phyloP scores from a whole-genome alignment of 2,888 invertebrate species.

The Pterostichus niger region DNA sequence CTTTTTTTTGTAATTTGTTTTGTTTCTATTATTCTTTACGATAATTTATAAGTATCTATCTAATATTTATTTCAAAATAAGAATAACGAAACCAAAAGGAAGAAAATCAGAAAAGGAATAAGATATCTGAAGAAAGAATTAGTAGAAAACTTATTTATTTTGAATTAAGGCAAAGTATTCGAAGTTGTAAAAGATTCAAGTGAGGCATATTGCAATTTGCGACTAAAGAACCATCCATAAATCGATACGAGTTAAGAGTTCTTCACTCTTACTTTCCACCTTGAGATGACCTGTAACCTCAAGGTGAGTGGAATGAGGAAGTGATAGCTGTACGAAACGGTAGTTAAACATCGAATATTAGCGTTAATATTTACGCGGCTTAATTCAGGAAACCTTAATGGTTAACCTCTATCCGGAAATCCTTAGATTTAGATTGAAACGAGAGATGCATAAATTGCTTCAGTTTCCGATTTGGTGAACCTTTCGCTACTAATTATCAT shows the following conservation, averaged over 20 bases:
- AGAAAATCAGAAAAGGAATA: background rate
- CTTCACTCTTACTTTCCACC: slow-evolving; percentile 31
- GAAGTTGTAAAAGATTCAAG: slow-evolving; percentile 18
- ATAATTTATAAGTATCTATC: no score
- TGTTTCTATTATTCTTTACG: no score
- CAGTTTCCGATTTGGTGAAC: slow-evolving; percentile 55
- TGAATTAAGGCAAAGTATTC: background rate
- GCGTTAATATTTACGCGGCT: slow-evolving; percentile 54
- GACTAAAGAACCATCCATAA: background rate
- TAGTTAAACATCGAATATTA: slow-evolving; percentile 27
- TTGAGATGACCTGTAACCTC: slow-evolving; percentile 1
- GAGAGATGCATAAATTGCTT: slow-evolving; percentile 52
- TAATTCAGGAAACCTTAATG: slow-evolving; percentile 57
- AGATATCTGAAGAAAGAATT: background rate
- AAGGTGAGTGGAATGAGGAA: slow-evolving; percentile 2
- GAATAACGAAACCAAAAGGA: background rate
- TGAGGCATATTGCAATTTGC: slow-evolving; percentile 5
- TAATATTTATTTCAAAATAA: no score
- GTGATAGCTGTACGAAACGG: background rate
- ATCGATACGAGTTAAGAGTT: slow-evolving; percentile 11
- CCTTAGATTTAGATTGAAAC: slow-evolving; percentile 58
- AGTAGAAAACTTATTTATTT: slow-evolving; percentile 2
- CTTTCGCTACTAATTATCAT: slow-evolving; percentile 41
- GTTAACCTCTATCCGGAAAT: slow-evolving; percentile 54
- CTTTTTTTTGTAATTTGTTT: no score